Conservation (phyloP, 2,113 vertebrate species). For the Oxyruncus cristatus region DNA sequence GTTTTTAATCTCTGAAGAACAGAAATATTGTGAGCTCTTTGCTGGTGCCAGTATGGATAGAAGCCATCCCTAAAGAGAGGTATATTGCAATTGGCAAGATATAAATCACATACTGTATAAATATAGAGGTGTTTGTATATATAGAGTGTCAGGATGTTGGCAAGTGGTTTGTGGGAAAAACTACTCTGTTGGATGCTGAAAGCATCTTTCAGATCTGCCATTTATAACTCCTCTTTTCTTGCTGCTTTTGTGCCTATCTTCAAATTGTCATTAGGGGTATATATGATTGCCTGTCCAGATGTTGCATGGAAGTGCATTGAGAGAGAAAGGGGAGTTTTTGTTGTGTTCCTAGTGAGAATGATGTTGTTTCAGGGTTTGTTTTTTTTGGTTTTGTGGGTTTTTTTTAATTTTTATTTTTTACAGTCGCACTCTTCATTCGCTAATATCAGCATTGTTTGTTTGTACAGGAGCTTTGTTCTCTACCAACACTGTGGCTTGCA, state of each 20-base stretch:
- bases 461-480: not conserved
- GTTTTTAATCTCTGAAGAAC: slow-evolving; percentile 57
- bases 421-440: not conserved
- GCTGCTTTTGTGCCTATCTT: not conserved
- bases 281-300: not conserved
- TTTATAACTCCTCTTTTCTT: not conserved
- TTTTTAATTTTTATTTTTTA: not conserved
- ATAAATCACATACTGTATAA: slow-evolving; percentile 50
- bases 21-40: slow-evolving; percentile 43
- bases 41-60: slow-evolving; percentile 62
- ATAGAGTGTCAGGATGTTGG: slow-evolving; percentile 49
- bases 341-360: not conserved
- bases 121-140: slow-evolving; percentile 56
- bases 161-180: slow-evolving; percentile 40
- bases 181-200: slow-evolving; percentile 6
- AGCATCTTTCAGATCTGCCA: slow-evolving; percentile 12
- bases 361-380: not conserved
- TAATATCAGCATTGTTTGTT: not conserved
- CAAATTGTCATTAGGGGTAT: not conserved
- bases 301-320: not conserved
- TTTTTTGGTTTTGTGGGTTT: not conserved
- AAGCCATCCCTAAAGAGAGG: slow-evolving; percentile 45
- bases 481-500: not conserved
- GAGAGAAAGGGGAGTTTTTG: not conserved
- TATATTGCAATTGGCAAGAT: slow-evolving; percentile 65